These are phyloP conservation scores for Manduca sexta DNA, from an alignment of 1,140 invertebrate species.

Conservation along the genomic window DNA sequence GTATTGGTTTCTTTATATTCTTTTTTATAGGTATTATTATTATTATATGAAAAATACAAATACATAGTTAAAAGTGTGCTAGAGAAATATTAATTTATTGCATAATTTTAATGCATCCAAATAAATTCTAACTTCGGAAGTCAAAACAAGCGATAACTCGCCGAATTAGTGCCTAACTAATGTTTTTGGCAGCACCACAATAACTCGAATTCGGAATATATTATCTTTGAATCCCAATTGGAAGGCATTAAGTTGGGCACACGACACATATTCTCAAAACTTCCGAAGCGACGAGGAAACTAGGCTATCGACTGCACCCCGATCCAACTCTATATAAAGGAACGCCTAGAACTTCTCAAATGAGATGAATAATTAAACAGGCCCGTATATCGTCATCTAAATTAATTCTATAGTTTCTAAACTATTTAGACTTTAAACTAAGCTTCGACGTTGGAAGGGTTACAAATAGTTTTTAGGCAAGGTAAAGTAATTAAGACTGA, in stretches of 20 bases:
- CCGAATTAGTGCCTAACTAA: not conserved
- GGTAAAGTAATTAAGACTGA: too few relatives aligned
- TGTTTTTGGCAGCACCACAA: slow-evolving; percentile 14
- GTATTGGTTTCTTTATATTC: too few relatives aligned
- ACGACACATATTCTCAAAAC: slow-evolving; percentile 47
- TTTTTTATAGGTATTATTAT: too few relatives aligned
- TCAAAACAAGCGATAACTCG: too few relatives aligned
- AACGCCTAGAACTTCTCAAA: slow-evolving; percentile 54
- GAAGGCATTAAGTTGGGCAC: slow-evolving; percentile 31
- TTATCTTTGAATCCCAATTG: slow-evolving; percentile 37
- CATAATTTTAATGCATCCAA: too few relatives aligned
- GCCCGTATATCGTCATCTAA: slow-evolving; percentile 14
- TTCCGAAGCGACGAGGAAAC: slow-evolving; percentile 36
- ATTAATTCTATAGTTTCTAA: slow-evolving; percentile 9
- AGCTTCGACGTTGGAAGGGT: too few relatives aligned
- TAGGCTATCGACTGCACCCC: slow-evolving; percentile 43
- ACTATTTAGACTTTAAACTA: too few relatives aligned
- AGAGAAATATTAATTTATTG: too few relatives aligned
- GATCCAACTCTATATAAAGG: slow-evolving; percentile 38
- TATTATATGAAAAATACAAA: too few relatives aligned
- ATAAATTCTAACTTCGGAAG: too few relatives aligned
- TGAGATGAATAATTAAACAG: slow-evolving; percentile 66
- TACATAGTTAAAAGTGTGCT: too few relatives aligned
- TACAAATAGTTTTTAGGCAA: too few relatives aligned
- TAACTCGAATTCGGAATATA: slow-evolving; percentile 18